Evolutionary conservation across 2,113 vertebrate species (phyloP), one percentile per base, ranked within the genome.

Genomic region (Syngnathus scovelli): DNA sequence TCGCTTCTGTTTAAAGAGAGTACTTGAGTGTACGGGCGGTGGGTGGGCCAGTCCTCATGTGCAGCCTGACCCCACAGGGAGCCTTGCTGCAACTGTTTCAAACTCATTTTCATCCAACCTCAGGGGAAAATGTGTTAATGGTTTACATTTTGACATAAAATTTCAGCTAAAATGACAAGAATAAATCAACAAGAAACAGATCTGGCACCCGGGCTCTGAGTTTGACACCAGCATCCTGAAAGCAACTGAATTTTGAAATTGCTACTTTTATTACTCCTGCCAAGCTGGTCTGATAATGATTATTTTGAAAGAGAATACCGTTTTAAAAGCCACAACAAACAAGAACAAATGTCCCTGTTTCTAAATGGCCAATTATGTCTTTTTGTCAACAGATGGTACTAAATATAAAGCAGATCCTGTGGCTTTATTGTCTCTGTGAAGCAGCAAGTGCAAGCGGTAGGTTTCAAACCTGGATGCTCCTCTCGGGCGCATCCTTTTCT

Each of bases 321-420:
- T n/a, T 9, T 56, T 58, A 7, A 43, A 49, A 44, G 6, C 33
- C 0, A 41, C 51, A 49, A 37, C 27, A 49, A 61, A 36, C 46
- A 27, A 64, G 1, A 49, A 13, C 7, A 43, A 5, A 70, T 46
- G 18, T 2, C 60, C 3, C 18, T 63, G 23, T 56, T 62, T 73
- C 2, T 9, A 80, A 63, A 78, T 54, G 13, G 19, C 55, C 21
- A 0, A 44, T 51, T 21, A 1, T 54, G 63, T 62, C 16, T 61
- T 11, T 69, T 85, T 86, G 84, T 68, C 69, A 70, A 74, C 76
- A 95, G 92, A 99, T 98, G 97, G 81, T 93, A 84, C 87, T 92
- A 85, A 93, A 92, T 84, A 90, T 96, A 88, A 95, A 93, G 83
- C 91, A 89, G 72, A 87, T 98, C 88, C 90, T 97, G 83, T 96